Conservation (phyloP, 2,797 vertebrate genomes). For the Lepus oiostolus region DNA sequence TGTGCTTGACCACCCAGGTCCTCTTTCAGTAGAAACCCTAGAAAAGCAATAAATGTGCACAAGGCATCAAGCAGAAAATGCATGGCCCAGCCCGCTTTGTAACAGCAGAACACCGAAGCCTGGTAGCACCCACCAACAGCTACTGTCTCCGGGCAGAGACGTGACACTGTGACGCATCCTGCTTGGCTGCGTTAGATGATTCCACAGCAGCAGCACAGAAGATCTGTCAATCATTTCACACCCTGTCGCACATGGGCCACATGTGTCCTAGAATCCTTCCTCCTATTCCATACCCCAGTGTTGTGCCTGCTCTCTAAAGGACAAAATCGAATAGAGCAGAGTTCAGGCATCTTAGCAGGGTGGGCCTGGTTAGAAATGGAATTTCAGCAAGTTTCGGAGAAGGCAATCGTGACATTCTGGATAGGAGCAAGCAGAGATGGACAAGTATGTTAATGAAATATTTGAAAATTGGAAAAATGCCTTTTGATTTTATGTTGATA, state of each 20-base stretch:
- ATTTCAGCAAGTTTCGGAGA: not conserved
- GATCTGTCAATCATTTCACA: not conserved
- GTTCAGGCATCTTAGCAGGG: not conserved
- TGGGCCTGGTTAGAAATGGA: slow-evolving; percentile 1
- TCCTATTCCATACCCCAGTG: not conserved
- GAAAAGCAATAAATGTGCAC: not conserved
- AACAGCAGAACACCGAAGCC: not conserved
- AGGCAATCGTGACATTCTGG: not conserved
- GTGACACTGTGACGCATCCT: not conserved
- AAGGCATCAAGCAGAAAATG: not conserved
- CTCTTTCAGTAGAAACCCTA: slow-evolving; percentile 5
- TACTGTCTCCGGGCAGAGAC: not conserved
- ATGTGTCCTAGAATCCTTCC: not conserved
- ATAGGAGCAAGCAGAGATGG: not conserved
- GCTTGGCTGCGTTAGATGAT: not conserved
- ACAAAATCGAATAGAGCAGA: not conserved
- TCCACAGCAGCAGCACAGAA: not conserved
- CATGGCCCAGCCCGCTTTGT: not conserved
- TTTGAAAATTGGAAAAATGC: not conserved
- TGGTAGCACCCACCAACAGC: not conserved
- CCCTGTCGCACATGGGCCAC: not conserved
- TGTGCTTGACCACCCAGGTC: not conserved
- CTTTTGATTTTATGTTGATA: slow-evolving; percentile 31
- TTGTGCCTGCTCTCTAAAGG: slow-evolving; percentile 8
- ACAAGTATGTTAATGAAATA: not conserved